phyloP scores from a whole-genome alignment of 2,113 vertebrate species.

The Narcine bancroftii region DNA sequence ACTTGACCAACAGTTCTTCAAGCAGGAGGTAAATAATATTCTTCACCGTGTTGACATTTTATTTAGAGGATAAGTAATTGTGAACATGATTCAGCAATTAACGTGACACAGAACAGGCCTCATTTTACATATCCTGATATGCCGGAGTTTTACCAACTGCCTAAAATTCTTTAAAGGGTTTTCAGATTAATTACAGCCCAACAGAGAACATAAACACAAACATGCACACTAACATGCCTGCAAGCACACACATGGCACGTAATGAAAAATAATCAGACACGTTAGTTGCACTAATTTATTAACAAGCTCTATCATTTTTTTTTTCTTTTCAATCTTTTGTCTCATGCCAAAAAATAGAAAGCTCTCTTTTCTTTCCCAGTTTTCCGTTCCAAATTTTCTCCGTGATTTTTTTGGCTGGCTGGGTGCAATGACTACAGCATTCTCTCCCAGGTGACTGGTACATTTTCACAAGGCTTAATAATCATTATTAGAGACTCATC shows the following conservation, averaged over 20 bases:
- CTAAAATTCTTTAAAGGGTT: constrained; percentile 36
- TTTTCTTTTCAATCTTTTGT: not conserved
- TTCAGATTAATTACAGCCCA: constrained; percentile 33
- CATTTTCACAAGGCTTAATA: not conserved
- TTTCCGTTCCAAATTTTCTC: not conserved
- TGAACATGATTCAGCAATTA: constrained; percentile 65
- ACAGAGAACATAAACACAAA: constrained; percentile 31
- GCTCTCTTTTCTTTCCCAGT: not conserved
- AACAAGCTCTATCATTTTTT: constrained; percentile 17
- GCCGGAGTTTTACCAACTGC: constrained; percentile 33
- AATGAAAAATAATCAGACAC: constrained; percentile 34
- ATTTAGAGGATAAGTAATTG: constrained; percentile 72
- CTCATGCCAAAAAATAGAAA: constrained; percentile 7
- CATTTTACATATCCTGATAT: constrained; percentile 36
- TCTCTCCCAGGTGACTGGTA: not conserved
- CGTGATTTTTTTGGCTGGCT: not conserved
- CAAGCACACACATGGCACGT: constrained; percentile 28
- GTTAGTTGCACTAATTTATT: constrained; percentile 33
- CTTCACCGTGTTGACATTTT: constrained; percentile 64
- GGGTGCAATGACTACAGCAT: not conserved
- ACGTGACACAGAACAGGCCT: constrained; percentile 63
- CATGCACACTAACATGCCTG: constrained; percentile 14
- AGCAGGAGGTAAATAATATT: constrained; percentile 58
- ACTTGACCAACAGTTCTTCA: constrained; percentile 44
- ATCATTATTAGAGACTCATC: not conserved